These are phyloP conservation scores for Pyrrhura leucotis DNA, from an alignment of 2,797 vertebrate genomes.

Conservation along the genomic window DNA sequence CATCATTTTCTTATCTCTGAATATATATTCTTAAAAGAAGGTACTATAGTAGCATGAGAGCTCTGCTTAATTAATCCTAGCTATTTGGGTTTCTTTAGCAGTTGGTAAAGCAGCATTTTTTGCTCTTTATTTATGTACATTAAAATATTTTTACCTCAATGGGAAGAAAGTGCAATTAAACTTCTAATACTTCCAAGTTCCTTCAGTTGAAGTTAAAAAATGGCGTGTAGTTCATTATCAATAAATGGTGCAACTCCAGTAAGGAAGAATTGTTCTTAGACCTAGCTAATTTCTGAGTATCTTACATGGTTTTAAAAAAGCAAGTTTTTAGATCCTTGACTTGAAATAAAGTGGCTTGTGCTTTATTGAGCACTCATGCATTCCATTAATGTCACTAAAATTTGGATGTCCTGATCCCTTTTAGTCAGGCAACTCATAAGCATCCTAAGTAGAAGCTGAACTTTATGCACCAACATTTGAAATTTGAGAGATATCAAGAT, in stretches of 20 bases:
- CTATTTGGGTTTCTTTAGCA: not conserved
- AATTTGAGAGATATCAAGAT: not conserved
- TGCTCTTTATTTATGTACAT: not conserved
- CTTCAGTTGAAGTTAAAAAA: not conserved
- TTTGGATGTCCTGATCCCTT: not conserved
- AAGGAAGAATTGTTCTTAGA: not conserved
- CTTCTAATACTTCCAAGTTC: not conserved
- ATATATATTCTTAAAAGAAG: not conserved
- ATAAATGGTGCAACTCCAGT: not conserved
- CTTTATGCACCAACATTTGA: not conserved
- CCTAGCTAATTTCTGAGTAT: not conserved
- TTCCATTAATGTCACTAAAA: not conserved
- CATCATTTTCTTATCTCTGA: not conserved
- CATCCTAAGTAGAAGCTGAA: not conserved
- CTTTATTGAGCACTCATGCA: not conserved
- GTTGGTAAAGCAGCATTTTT: not conserved
- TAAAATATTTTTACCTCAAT: not conserved
- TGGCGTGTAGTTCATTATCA: rapidly evolving
- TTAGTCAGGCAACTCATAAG: not conserved
- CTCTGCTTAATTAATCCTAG: not conserved
- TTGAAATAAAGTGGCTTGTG: not conserved
- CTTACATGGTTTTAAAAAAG: not conserved
- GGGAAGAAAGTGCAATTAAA: not conserved
- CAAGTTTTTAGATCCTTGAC: not conserved
- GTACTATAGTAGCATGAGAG: not conserved